Percentiles rank a stretch among this genome's conserved stretches.
These are phyloP conservation scores for Zosterops japonicus DNA, from an alignment of 2,113 vertebrate species.

Conservation along the genomic window DNA sequence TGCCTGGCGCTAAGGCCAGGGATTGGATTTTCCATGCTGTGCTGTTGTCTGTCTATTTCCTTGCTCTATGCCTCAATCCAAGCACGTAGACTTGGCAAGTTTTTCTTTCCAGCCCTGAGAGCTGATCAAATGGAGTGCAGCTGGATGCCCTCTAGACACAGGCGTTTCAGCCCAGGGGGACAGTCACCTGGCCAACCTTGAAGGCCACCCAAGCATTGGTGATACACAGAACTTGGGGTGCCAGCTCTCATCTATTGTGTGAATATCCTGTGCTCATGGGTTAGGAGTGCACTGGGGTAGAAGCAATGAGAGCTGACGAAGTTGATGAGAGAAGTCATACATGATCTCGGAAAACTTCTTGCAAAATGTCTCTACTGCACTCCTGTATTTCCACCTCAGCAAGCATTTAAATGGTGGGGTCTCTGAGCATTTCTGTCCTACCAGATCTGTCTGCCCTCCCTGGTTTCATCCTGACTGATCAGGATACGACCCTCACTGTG, in stretches of 20 bases:
- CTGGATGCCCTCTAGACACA: neutral
- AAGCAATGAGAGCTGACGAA: neutral
- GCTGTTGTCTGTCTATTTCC: neutral
- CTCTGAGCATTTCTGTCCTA: neutral
- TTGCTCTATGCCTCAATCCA: neutral
- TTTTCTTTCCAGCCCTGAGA: neutral
- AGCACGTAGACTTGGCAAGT: neutral
- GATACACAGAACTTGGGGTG: neutral
- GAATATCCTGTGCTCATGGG: neutral
- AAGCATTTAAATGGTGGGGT: neutral
- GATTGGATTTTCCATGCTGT: neutral
- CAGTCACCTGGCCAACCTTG: neutral
- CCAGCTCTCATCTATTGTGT: neutral
- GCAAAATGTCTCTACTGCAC: neutral
- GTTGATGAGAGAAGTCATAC: neutral
- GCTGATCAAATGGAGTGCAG: neutral
- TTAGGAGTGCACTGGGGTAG: neutral
- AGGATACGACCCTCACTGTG: rapidly evolving
- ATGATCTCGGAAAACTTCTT: neutral
- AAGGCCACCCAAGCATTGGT: neutral
- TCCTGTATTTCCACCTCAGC: neutral
- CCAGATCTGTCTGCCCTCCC: neutral
- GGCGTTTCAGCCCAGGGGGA: neutral
- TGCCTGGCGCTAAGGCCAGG: neutral
- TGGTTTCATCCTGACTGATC: neutral